Conservation (phyloP, 2,113 vertebrate genomes). For the Psittacus erithacus region DNA sequence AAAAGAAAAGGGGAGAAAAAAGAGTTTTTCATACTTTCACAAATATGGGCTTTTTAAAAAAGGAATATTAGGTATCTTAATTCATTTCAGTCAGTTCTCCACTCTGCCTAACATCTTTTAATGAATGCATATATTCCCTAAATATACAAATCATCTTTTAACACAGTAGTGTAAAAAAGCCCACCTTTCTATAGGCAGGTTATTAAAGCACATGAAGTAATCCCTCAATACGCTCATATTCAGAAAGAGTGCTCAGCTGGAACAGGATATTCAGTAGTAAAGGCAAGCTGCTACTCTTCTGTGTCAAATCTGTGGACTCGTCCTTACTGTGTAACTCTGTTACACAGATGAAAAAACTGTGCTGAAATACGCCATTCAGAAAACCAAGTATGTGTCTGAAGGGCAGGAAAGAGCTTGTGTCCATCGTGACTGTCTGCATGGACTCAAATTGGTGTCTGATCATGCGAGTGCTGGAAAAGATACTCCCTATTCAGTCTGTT, state of each 20-base stretch:
- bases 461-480: not conserved
- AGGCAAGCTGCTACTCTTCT: not conserved
- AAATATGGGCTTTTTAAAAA: not conserved
- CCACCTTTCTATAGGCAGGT: slow-evolving; percentile 4
- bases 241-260: not conserved
- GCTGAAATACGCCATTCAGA: not conserved
- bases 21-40: not conserved
- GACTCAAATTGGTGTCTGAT: not conserved
- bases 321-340: not conserved
- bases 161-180: not conserved
- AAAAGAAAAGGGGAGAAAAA: no score
- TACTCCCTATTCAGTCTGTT: not conserved
- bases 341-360: not conserved
- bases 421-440: not conserved
- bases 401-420: not conserved
- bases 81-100: slow-evolving; percentile 8
- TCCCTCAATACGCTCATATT: not conserved
- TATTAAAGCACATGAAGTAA: not conserved
- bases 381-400: not conserved
- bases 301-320: not conserved
- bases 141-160: slow-evolving; percentile 61
- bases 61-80: not conserved
- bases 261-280: not conserved
- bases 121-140: slow-evolving; percentile 24
- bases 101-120: slow-evolving; percentile 48